Conservation (phyloP, 2,888 invertebrate genomes). For the Amphipyra berbera region DNA sequence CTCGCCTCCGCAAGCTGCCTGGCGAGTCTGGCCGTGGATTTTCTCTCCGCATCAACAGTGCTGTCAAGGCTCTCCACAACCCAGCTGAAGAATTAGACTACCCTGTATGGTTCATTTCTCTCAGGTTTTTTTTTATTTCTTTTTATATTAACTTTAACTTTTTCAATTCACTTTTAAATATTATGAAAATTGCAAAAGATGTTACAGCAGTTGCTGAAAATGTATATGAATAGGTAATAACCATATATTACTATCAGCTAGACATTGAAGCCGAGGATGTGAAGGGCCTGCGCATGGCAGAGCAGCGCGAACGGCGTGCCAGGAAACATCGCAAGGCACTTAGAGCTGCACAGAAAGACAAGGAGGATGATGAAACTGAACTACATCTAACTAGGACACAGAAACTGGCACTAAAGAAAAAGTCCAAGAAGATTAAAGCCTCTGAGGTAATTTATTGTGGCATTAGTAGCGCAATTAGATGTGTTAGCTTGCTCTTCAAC, state of each 20-base stretch:
- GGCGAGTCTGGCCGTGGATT: slow-evolving; percentile 92
- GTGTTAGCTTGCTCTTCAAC: too few relatives aligned
- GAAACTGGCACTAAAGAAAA: slow-evolving; percentile 86
- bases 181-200: too few relatives aligned
- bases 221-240: background rate
- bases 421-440: slow-evolving; percentile 82
- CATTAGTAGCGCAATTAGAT: too few relatives aligned
- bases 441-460: slow-evolving; percentile 64
- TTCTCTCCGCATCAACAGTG: slow-evolving; percentile 91
- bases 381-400: slow-evolving; percentile 84
- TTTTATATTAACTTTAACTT: background rate
- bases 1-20: slow-evolving; percentile 89
- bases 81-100: slow-evolving; percentile 69
- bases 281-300: slow-evolving; percentile 75
- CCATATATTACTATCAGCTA: slow-evolving; percentile 59
- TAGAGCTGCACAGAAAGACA: too few relatives aligned
- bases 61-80: slow-evolving; percentile 89
- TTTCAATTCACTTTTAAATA: too few relatives aligned
- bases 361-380: too few relatives aligned
- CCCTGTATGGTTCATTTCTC: slow-evolving; percentile 65
- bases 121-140: background rate
- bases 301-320: slow-evolving; percentile 72
- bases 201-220: background rate
- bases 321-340: slow-evolving; percentile 59
- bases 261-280: slow-evolving; percentile 74